Evolutionary conservation across 2,113 vertebrate species (phyloP), one percentile per base, ranked within the genome.

Genomic region (Rhinichthys klamathensis): DNA sequence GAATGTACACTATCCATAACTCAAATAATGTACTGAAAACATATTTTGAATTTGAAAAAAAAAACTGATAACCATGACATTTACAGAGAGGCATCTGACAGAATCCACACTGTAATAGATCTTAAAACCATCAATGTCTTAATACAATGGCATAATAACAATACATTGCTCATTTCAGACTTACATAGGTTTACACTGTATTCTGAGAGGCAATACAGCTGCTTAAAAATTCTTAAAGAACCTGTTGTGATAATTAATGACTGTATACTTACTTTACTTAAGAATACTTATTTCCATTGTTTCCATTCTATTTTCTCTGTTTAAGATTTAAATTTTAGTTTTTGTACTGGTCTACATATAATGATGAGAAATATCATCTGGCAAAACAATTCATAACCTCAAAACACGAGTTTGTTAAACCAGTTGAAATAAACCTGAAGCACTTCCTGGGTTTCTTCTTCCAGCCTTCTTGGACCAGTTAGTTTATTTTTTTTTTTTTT

Each of bases 1-100:
- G 84, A 85, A 86, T 72, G 69, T 61, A 80, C 81, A 89, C 15
- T 35, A 75, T 65, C 15, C 23, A 61, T 38, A 82, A 32, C 25
- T 56, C 38, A 44, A 61, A 41, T 18, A 86, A 30, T 63, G 25
- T 32, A 58, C 44, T 35, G 44, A 54, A 73, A 51, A 25, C 46
- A 72, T 25, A 23, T 79, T 41, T 38, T 58, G 9, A 60, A 78
- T 38, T 32, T 23, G 1, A n/a, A 15, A 73, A 49, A n/a, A 63
- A 65, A 65, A n/a, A 15, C 30, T 60, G 25, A 23, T 79, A 79
- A 60, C 0, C 1, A 58, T 16, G 18, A 35, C 51, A 77, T 56
- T 73, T 56, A 54, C 51, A 3, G 16, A 78, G 30, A 51, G 46
- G 44, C 73, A 74, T 74, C 23, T 74, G 72, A 74, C 70, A 74